Conservation (phyloP, 2,113 vertebrate genomes). For the Puntigrus tetrazona region DNA sequence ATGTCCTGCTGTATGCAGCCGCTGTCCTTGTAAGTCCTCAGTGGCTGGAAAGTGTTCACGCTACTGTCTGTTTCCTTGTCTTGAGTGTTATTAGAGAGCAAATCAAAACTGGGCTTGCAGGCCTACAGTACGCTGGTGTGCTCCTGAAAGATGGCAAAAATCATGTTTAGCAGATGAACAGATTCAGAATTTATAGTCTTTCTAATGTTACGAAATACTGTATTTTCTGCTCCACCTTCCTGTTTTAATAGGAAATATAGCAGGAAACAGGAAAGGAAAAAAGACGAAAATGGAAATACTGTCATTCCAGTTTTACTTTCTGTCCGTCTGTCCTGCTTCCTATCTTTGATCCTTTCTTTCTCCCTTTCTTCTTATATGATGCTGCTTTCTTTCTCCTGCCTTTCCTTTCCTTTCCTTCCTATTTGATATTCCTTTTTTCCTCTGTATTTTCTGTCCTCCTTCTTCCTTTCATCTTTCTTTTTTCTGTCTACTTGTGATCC, state of each 20-base stretch:
- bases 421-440: background rate
- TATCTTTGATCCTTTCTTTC: background rate
- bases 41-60: background rate
- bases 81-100: background rate
- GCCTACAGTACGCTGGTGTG: background rate
- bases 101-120: background rate
- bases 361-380: background rate
- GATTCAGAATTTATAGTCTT: background rate
- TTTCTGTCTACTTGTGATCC: background rate
- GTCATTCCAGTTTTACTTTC: too few relatives aligned
- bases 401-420: background rate
- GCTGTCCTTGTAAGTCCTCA: slow-evolving; percentile 50
- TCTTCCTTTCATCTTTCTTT: slow-evolving; percentile 47
- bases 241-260: background rate
- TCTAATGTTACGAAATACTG: background rate
- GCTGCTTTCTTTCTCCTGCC: slow-evolving; percentile 50
- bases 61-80: background rate
- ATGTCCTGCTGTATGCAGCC: slow-evolving; percentile 51
- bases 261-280: background rate
- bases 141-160: background rate
- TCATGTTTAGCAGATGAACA: background rate
- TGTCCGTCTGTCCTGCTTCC: background rate
- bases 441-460: background rate
- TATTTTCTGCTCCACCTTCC: background rate
- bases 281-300: background rate